phyloP scores from a whole-genome alignment of 2,797 vertebrate genomes.

The Myripristis murdjan region DNA sequence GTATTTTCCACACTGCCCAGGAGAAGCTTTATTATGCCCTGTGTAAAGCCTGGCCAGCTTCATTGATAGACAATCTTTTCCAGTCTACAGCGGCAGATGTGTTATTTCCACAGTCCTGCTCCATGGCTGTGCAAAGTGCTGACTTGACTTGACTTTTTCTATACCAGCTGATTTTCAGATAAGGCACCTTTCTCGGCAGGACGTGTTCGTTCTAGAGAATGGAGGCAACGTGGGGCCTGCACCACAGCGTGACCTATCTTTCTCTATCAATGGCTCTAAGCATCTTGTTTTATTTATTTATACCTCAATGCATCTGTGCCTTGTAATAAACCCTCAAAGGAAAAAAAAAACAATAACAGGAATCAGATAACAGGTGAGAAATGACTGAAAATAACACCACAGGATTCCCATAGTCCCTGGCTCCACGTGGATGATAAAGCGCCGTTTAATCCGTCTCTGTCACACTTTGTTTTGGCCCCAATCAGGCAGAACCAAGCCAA shows the following conservation, averaged over 20 bases:
- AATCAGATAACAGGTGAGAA: conserved; percentile 53
- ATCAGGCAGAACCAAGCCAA: conserved; percentile 53
- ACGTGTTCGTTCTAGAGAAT: not conserved
- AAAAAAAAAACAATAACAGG: conserved; percentile 2
- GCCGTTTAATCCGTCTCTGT: conserved; percentile 72
- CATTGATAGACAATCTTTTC: too few relatives aligned
- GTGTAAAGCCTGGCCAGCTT: too few relatives aligned
- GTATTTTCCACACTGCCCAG: too few relatives aligned
- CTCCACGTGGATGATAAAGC: conserved; percentile 51
- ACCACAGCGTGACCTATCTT: not conserved
- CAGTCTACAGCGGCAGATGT: too few relatives aligned
- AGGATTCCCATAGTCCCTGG: conserved; percentile 40
- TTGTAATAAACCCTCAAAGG: conserved; percentile 14
- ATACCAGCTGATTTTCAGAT: too few relatives aligned
- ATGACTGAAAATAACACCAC: conserved; percentile 32
- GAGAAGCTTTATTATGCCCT: too few relatives aligned
- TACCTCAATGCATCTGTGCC: conserved; percentile 2
- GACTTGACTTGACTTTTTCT: too few relatives aligned
- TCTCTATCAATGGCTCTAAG: conserved; percentile 7
- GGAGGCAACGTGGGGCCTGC: not conserved
- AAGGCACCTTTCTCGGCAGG: too few relatives aligned
- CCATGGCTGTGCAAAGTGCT: too few relatives aligned
- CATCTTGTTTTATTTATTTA: conserved; percentile 23
- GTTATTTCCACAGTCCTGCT: too few relatives aligned
- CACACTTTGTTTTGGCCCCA: conserved; percentile 71